These are phyloP conservation scores for Haliclona indistincta DNA, from an alignment of 37 sponge, comb jelly and placozoan species.

Conservation along the genomic window DNA sequence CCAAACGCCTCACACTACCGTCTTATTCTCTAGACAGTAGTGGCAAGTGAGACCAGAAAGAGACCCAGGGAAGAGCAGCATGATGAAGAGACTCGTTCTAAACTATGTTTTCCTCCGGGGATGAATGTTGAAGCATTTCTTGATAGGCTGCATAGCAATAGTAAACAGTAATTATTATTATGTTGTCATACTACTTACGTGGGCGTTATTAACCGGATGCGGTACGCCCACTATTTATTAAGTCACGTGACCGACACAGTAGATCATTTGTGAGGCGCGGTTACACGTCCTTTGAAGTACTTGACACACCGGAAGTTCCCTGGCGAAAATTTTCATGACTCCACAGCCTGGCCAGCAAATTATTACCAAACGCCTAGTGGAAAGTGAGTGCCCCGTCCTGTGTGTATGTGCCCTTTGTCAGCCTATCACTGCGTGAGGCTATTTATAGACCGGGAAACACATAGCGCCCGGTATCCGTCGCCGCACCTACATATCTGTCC, in stretches of 20 bases:
- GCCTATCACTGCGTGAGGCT: conserved; percentile 62
- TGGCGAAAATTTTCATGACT: conserved; percentile 78
- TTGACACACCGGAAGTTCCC: conserved; percentile 65
- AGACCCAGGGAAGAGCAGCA: neutral
- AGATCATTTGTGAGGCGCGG: too few relatives aligned
- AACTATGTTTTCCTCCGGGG: neutral
- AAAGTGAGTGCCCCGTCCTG: conserved; percentile 75
- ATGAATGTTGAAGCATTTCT: neutral
- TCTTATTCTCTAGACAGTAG: too few relatives aligned
- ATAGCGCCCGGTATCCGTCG: too few relatives aligned
- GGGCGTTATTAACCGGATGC: too few relatives aligned
- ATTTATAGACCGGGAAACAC: conserved; percentile 58
- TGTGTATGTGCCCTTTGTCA: conserved; percentile 59
- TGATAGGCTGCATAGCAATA: neutral
- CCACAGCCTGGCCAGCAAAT: conserved; percentile 74
- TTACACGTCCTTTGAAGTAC: too few relatives aligned
- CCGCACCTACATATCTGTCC: too few relatives aligned
- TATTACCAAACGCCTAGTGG: conserved; percentile 70
- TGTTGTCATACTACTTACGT: too few relatives aligned
- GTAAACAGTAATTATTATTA: too few relatives aligned
- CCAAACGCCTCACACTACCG: too few relatives aligned
- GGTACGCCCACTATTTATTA: too few relatives aligned
- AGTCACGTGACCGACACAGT: too few relatives aligned
- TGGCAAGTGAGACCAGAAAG: too few relatives aligned
- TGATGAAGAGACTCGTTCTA: neutral